A percentile compares a stretch with the other conserved stretches of the same genome.
phyloP scores from a whole-genome alignment of 53 echinoderm and acorn worm species.

The Echinarachnius parma region DNA sequence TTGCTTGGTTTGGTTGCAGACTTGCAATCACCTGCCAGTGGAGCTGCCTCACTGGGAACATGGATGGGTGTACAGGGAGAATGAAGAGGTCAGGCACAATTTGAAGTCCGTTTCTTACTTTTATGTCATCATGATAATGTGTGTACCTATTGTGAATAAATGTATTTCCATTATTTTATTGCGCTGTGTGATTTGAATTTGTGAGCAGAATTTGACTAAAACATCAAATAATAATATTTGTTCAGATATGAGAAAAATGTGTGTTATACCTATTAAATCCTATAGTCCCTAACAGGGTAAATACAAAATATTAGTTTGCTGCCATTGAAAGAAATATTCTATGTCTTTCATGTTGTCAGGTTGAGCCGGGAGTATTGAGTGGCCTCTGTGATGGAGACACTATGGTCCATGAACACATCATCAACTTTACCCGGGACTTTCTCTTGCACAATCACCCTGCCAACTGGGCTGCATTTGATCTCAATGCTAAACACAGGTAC shows the following conservation, averaged over 20 bases:
- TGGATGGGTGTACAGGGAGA: conserved; percentile 77
- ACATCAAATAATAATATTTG: too few relatives aligned
- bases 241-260: too few relatives aligned
- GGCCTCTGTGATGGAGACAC: conserved; percentile 82
- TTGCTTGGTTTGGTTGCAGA: too few relatives aligned
- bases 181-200: too few relatives aligned
- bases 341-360: too few relatives aligned
- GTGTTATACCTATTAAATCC: too few relatives aligned
- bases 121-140: not conserved
- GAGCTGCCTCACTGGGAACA: conserved; percentile 82
- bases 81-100: conserved; percentile 50
- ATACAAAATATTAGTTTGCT: too few relatives aligned
- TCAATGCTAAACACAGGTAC: conserved; percentile 88
- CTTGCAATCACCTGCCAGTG: conserved; percentile 74
- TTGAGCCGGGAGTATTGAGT: conserved; percentile 57
- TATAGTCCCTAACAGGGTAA: too few relatives aligned
- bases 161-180: too few relatives aligned
- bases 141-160: not conserved
- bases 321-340: too few relatives aligned
- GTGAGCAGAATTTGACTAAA: too few relatives aligned
- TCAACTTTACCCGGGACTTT: conserved; percentile 73
- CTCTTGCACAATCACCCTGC: conserved; percentile 61
- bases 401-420: conserved; percentile 74
- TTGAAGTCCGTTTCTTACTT: too few relatives aligned
- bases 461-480: conserved; percentile 83